Evolutionary conservation across 1,140 invertebrate species (phyloP), one percentile per base, ranked within the genome.

Genomic region (Drosophila tristis): DNA sequence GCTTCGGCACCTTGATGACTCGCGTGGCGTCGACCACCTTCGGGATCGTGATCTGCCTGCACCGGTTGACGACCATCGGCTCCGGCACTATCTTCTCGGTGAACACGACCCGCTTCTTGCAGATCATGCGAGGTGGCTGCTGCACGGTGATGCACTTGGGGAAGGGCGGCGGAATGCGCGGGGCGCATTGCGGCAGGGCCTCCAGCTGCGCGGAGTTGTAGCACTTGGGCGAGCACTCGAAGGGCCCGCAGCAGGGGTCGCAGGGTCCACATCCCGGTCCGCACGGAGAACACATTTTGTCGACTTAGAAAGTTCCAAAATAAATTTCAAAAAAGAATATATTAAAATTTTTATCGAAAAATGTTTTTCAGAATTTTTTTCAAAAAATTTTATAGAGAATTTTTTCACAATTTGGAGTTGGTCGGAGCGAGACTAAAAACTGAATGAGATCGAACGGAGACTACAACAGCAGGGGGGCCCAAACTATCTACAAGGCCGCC

Each of bases 111-210:
- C 85, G 68, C 57, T 91, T 91, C 51, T 90, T 87, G 61, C 90
- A 91, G 51, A 91, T 87, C n/a, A 91, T 73, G 1, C 89, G 74
- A 0, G 90, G 90, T 1, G 90, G 90, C 26, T 91, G 90, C 44
- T 91, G 90, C 1, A 91, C 81, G 6, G 90, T 91, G 23, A 91
- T 87, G 61, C 84, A 90, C 42, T 90, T 90, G 16, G 90, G 90
- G 48, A 77, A 80, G 2, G 90, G 87, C 4, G 90, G 90, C 6
- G 90, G 90, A 5, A 86, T 80, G 16, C 81, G 87, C 5, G 90
- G 82, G 6, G 90, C 86, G 60, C 90, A 91, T 65, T 91, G 90
- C 25, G 90, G 90, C 58, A 91, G 31, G 1, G 82, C 80, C 45
- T 90, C 84, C 60, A 91, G 29, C 29, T 91, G 86, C 0, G 81